Evolutionary conservation across 2,888 invertebrate genomes (phyloP).

Genomic region (Shargacucullia verbasci): DNA sequence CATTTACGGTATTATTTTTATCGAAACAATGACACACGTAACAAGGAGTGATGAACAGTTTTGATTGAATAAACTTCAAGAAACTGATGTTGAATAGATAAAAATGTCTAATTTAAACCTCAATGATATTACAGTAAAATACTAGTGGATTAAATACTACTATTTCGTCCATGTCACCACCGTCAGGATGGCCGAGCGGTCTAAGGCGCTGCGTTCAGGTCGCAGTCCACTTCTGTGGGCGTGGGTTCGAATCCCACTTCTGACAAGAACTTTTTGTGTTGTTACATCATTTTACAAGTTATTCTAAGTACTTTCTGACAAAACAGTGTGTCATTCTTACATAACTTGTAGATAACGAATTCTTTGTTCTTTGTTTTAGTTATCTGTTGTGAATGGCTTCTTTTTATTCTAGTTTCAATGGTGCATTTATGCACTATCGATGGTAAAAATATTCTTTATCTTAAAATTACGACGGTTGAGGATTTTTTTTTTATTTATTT

Average conservation of each 20-base stretch:
- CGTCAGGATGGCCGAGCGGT: conserved; percentile 74
- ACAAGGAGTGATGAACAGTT: no score
- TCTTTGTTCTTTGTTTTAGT: conserved; percentile 38
- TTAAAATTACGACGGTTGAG: not conserved
- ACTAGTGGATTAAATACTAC: accelerated
- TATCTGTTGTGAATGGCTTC: conserved; percentile 46
- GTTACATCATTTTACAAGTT: conserved; percentile 5
- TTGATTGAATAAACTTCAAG: no score
- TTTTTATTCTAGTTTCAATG: conserved; percentile 42
- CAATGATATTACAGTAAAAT: not conserved
- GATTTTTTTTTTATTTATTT: not conserved
- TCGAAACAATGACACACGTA: no score
- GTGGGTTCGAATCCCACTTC: conserved; percentile 75
- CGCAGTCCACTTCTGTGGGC: conserved; percentile 75
- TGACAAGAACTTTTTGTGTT: conserved; percentile 59
- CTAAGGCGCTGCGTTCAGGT: conserved; percentile 74
- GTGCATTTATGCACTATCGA: conserved; percentile 17
- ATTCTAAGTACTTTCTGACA: conserved; percentile 19
- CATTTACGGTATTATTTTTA: no score
- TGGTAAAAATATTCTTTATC: conserved; percentile 32
- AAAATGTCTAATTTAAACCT: no score
- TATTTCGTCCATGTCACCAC: accelerated
- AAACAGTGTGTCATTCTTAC: conserved; percentile 14
- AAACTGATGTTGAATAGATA: no score
- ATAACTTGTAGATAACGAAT: conserved; percentile 3